Percentiles rank a stretch among this genome's conserved stretches.
These are phyloP conservation scores for Phalacrocorax brasilianus DNA, from an alignment of 2,113 vertebrate species.

Conservation along the genomic window DNA sequence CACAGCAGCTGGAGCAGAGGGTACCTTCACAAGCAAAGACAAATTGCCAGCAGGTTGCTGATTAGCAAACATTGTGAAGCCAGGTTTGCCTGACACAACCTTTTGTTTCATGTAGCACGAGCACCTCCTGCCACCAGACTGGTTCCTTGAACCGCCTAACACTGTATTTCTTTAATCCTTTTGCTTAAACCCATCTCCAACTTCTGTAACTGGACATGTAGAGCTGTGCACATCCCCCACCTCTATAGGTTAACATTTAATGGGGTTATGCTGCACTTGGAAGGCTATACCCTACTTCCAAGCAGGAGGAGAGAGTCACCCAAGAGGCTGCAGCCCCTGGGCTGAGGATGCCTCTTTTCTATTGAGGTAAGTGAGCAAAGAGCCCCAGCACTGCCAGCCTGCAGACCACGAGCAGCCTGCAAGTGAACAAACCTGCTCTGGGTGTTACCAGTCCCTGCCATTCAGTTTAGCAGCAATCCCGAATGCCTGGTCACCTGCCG, in stretches of 20 bases:
- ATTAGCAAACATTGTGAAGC: not conserved
- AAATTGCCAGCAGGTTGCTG: not conserved
- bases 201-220: too few relatives aligned
- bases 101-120: not conserved
- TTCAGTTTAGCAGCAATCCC: accelerated
- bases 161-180: not conserved
- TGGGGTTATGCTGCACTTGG: not conserved
- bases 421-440: not conserved
- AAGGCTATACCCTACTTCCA: not conserved
- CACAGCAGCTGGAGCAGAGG: not conserved
- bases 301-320: not conserved
- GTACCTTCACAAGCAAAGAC: not conserved
- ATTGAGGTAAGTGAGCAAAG: not conserved
- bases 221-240: not conserved
- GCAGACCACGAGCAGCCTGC: not conserved
- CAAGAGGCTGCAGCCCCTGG: not conserved
- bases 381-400: not conserved
- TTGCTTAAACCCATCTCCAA: not conserved
- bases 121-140: not conserved
- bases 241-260: not conserved
- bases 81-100: not conserved
- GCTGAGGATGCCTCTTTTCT: not conserved
- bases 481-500: not conserved
- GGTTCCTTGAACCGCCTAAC: not conserved
- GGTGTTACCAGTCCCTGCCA: not conserved